A percentile compares a stretch with the other conserved stretches of the same genome.
Evolutionary conservation across 2,797 vertebrate genomes (phyloP).

Genomic region (Myotis pilosus): DNA sequence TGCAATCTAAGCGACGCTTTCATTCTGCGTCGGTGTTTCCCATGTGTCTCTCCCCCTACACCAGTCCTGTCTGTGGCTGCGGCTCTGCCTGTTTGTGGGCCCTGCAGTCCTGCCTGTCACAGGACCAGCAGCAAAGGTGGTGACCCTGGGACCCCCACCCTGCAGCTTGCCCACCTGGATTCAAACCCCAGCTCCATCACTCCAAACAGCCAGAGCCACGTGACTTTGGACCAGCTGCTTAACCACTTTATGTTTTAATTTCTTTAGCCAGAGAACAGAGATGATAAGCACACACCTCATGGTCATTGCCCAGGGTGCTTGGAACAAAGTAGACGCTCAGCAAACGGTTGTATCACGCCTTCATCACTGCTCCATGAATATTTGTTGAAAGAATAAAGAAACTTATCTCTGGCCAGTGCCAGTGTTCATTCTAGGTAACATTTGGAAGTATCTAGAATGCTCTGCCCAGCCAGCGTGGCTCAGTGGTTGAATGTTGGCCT

Average conservation of each 20-base stretch:
- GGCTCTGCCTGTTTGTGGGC: accelerated
- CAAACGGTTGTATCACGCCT: too few species aligned
- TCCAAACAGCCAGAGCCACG: not conserved
- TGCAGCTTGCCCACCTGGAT: not conserved
- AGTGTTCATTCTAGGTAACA: not conserved
- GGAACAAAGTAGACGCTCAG: not conserved
- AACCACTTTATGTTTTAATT: not conserved
- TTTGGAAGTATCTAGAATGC: not conserved
- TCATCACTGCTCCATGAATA: accelerated
- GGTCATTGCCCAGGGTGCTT: too few species aligned
- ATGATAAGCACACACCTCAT: accelerated
- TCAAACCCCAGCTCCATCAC: accelerated
- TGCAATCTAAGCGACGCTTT: accelerated
- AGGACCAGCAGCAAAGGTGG: accelerated
- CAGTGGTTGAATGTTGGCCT: too few species aligned
- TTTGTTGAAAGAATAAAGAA: not conserved
- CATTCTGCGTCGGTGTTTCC: accelerated
- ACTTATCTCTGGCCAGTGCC: too few species aligned
- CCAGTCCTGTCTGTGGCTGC: not conserved
- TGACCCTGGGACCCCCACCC: accelerated
- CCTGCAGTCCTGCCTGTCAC: accelerated
- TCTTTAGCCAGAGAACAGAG: not conserved
- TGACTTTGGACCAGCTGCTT: accelerated
- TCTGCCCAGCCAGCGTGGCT: too few species aligned
- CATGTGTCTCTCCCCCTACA: not conserved